Percentiles rank a stretch among this genome's conserved stretches.
phyloP scores from a whole-genome alignment of 2,113 vertebrate genomes.

The Ramphastos sulfuratus region DNA sequence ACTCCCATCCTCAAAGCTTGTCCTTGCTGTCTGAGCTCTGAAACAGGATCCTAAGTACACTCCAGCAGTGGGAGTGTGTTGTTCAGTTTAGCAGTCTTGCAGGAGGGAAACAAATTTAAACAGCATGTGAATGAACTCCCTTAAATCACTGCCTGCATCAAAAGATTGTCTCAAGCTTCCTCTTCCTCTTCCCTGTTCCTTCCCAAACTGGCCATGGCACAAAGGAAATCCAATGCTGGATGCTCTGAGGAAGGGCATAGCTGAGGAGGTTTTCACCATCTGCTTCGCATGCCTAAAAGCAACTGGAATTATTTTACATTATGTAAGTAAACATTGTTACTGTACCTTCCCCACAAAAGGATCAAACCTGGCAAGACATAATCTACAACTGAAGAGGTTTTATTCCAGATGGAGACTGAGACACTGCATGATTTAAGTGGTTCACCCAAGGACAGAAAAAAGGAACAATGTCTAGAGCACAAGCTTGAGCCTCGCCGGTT shows the following conservation, averaged over 20 bases:
- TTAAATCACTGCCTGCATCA: not conserved
- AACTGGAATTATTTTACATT: not conserved
- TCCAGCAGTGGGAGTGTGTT: not conserved
- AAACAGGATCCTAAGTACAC: not conserved
- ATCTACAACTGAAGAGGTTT: not conserved
- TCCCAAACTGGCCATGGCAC: not conserved
- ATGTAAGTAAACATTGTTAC: not conserved
- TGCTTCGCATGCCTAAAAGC: not conserved
- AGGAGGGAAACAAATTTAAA: not conserved
- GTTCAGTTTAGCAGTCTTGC: not conserved
- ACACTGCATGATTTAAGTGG: not conserved
- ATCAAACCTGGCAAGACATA: not conserved
- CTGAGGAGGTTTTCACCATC: not conserved
- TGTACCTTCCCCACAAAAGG: not conserved
- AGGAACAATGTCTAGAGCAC: not conserved
- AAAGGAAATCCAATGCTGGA: not conserved
- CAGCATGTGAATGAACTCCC: not conserved
- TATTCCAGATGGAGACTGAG: not conserved
- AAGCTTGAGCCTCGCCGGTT: not conserved
- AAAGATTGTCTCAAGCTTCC: not conserved
- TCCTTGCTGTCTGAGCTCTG: not conserved
- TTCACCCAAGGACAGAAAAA: not conserved
- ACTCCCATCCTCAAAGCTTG: not conserved
- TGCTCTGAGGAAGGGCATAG: not conserved
- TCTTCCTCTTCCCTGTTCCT: not conserved